Conservation (phyloP, 2,888 invertebrate genomes). For the Ypsolopha scabrella region DNA sequence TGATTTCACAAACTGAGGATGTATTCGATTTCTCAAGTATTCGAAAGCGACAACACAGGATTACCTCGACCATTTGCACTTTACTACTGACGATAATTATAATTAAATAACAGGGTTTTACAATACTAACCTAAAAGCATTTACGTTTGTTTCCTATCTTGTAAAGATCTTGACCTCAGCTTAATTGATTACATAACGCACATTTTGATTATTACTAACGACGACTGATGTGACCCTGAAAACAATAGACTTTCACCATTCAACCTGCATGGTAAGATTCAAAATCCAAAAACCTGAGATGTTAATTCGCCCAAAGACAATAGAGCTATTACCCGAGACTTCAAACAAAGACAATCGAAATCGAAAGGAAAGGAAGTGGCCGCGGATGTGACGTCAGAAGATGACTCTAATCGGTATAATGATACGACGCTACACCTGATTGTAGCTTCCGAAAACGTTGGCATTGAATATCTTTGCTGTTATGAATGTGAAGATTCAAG, state of each 20-base stretch:
- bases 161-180: too few relatives aligned
- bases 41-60: background rate
- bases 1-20: too few relatives aligned
- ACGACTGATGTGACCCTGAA: too few relatives aligned
- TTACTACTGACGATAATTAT: too few relatives aligned
- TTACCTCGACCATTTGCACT: background rate
- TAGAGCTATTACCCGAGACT: slow-evolving; percentile 40
- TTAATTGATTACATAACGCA: too few relatives aligned
- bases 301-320: slow-evolving; percentile 29
- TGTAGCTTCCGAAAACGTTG: slow-evolving; percentile 8
- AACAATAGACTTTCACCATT: too few relatives aligned
- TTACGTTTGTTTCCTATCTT: too few relatives aligned
- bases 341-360: slow-evolving; percentile 65
- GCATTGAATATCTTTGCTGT: background rate
- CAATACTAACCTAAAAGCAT: too few relatives aligned
- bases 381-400: slow-evolving; percentile 45
- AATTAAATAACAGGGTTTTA: too few relatives aligned
- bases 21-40: background rate
- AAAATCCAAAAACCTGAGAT: slow-evolving; percentile 10
- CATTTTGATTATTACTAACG: too few relatives aligned
- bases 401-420: slow-evolving; percentile 2
- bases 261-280: slow-evolving; percentile 5
- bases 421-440: background rate
- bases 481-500: too few relatives aligned
- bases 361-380: slow-evolving; percentile 44